Percentiles rank a stretch among this genome's conserved stretches.
phyloP scores from a whole-genome alignment of 2,797 vertebrate species.

The Myripristis jacobus region DNA sequence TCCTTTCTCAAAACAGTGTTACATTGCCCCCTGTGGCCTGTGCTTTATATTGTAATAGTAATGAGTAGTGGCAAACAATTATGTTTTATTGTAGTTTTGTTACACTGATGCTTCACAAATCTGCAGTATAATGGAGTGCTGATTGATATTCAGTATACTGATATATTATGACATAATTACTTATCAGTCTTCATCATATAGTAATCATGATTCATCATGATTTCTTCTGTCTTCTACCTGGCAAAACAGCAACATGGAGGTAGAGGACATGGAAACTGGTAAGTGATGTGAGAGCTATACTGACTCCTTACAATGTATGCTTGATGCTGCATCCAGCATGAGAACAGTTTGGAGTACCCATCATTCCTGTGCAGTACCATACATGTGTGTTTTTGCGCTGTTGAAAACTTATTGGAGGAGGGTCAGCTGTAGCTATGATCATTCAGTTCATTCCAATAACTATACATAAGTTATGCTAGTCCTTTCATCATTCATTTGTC shows the following conservation, averaged over 20 bases:
- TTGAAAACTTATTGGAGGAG: not conserved
- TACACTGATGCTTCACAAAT: too few species aligned
- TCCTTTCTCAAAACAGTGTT: too few species aligned
- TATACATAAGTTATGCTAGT: too few species aligned
- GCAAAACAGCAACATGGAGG: slow-evolving; percentile 84
- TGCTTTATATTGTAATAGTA: too few species aligned
- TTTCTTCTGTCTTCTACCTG: slow-evolving; percentile 61
- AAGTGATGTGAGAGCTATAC: slow-evolving; percentile 61
- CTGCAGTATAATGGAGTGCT: too few species aligned
- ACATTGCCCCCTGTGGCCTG: too few species aligned
- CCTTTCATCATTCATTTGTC: not conserved
- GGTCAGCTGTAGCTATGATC: too few species aligned
- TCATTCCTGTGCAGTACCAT: not conserved
- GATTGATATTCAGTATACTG: too few species aligned
- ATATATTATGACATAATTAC: not conserved
- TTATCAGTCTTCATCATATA: not conserved
- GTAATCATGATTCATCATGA: slow-evolving; percentile 22
- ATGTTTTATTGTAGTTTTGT: too few species aligned
- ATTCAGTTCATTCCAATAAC: too few species aligned
- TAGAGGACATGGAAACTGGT: slow-evolving; percentile 80
- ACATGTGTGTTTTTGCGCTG: not conserved
- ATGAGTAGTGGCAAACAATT: too few species aligned
- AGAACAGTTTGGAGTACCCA: not conserved
- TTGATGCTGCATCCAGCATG: slow-evolving; percentile 15
- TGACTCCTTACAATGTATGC: not conserved